Percentiles rank a stretch among this genome's conserved stretches.
phyloP scores from a whole-genome alignment of 2,113 vertebrate genomes.

The Thamnaconus septentrionalis region DNA sequence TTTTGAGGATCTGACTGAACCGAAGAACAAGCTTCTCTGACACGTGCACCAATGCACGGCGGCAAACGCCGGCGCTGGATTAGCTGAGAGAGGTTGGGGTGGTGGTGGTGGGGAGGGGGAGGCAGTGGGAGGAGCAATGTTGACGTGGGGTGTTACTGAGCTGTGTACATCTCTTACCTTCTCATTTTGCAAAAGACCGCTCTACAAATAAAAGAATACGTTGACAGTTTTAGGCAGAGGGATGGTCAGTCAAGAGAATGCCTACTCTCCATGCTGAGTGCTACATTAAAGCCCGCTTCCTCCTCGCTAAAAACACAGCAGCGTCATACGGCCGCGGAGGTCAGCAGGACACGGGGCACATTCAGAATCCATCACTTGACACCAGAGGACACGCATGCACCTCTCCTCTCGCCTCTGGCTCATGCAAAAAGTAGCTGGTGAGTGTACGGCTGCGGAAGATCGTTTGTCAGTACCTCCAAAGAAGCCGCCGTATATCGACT shows the following conservation, averaged over 20 bases:
- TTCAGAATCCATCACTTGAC: conserved; percentile 19
- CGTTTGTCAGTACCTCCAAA: conserved; percentile 90
- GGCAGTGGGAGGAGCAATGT: conserved; percentile 83
- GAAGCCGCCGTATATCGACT: conserved; percentile 97
- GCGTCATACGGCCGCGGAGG: conserved; percentile 46
- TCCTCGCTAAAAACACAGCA: too few species aligned
- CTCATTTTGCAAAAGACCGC: conserved; percentile 99
- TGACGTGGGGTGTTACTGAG: conserved; percentile 93
- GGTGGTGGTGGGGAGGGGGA: too few species aligned
- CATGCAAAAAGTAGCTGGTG: conserved; percentile 84
- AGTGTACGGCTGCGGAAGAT: background rate
- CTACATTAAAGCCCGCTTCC: conserved; percentile 60
- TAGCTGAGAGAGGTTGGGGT: conserved; percentile 70
- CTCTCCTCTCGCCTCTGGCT: conserved; percentile 58
- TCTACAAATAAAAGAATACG: conserved; percentile 99
- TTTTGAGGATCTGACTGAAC: background rate
- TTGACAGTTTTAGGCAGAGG: conserved; percentile 99
- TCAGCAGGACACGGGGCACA: conserved; percentile 25
- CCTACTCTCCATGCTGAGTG: conserved; percentile 98
- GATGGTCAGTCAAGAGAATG: conserved; percentile 95
- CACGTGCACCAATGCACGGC: conserved; percentile 73
- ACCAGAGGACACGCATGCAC: conserved; percentile 83
- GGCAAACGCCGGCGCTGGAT: conserved; percentile 71
- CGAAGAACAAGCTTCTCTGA: background rate
- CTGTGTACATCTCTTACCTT: conserved; percentile 98